Conservation (phyloP, 2,797 vertebrate species). For the Sebastolobus altivelis region DNA sequence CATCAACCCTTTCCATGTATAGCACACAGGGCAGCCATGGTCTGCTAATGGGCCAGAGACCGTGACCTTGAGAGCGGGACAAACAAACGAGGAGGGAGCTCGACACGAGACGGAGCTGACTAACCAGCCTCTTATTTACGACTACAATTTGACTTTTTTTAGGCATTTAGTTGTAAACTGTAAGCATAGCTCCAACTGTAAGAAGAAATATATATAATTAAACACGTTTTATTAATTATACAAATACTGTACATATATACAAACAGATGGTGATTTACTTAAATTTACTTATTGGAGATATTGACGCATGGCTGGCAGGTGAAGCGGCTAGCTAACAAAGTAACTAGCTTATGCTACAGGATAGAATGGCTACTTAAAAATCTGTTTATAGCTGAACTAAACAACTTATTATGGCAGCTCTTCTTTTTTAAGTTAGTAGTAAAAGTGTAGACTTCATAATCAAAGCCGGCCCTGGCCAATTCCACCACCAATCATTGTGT, state of each 20-base stretch:
- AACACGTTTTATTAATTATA: not conserved
- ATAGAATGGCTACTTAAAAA: too few relatives aligned
- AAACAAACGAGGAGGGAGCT: conserved; percentile 62
- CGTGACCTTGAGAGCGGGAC: conserved; percentile 76
- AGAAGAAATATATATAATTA: not conserved
- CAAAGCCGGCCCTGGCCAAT: too few relatives aligned
- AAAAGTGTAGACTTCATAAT: not conserved
- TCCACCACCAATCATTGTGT: too few relatives aligned
- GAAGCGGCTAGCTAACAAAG: too few relatives aligned
- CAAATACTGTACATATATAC: not conserved
- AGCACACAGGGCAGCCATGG: conserved; percentile 44
- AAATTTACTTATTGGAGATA: not conserved
- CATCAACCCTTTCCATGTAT: conserved; percentile 60
- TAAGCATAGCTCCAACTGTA: not conserved
- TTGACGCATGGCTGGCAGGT: too few relatives aligned
- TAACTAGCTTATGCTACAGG: too few relatives aligned
- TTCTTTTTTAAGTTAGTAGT: not conserved
- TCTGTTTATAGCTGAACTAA: not conserved
- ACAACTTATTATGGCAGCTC: not conserved
- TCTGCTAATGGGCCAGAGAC: conserved; percentile 70
- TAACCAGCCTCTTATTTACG: conserved; percentile 76
- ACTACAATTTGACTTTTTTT: conserved; percentile 40
- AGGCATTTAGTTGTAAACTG: not conserved
- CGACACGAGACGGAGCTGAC: conserved; percentile 37
- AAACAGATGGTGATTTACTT: not conserved